phyloP scores from a whole-genome alignment of 2,888 invertebrate genomes.

The Pseudolycoriella hygida region DNA sequence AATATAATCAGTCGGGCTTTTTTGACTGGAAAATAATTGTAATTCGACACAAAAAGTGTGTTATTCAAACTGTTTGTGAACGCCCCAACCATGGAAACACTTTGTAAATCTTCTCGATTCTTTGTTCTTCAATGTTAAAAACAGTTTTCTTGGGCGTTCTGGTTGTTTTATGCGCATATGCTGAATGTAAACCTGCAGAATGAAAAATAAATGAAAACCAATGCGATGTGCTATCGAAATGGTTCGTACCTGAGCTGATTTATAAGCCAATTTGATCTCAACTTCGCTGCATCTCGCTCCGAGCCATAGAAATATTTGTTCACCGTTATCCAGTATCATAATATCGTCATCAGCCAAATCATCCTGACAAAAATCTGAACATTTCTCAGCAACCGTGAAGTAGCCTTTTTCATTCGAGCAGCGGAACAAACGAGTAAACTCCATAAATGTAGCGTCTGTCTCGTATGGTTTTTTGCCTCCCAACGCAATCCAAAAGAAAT shows the following conservation, averaged over 20 bases:
- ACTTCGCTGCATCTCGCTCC: conserved; percentile 95
- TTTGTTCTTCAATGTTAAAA: conserved; percentile 88
- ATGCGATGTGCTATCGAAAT: no score
- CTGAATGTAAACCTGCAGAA: conserved; percentile 82
- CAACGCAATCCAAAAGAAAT: conserved; percentile 96
- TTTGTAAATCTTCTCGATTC: conserved; percentile 90
- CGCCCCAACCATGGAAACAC: conserved; percentile 98
- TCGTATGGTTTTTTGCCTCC: conserved; percentile 85
- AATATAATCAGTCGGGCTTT: no score
- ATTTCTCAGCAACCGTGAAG: conserved; percentile 97
- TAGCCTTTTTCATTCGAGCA: conserved; percentile 99
- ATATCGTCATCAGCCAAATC: conserved; percentile 99
- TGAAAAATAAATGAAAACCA: neutral
- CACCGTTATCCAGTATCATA: conserved; percentile 97
- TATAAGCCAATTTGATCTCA: conserved; percentile 95
- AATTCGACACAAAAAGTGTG: no score
- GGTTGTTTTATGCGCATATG: conserved; percentile 92
- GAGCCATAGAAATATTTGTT: conserved; percentile 94
- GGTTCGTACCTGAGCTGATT: conserved; percentile 90
- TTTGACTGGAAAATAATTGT: no score
- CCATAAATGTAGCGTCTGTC: conserved; percentile 76
- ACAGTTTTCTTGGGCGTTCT: conserved; percentile 74
- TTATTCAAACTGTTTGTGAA: conserved; percentile 40
- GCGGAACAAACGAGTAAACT: conserved; percentile 82
- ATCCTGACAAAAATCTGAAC: conserved; percentile 54